These are phyloP conservation scores for Onchidella celtica DNA, from an alignment of 2,888 invertebrate genomes.

Conservation along the genomic window DNA sequence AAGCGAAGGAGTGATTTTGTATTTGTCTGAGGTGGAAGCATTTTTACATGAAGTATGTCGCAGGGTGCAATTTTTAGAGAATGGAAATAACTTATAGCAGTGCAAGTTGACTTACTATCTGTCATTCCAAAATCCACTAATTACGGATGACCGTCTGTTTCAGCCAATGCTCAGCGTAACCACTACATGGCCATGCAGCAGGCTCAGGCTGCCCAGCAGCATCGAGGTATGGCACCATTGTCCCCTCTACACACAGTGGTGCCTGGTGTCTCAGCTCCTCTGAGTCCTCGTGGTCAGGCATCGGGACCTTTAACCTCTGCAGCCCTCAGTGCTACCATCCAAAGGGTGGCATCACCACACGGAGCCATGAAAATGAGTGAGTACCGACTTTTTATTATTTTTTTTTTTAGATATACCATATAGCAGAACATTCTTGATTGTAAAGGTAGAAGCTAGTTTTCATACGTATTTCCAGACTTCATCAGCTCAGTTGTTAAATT, in stretches of 20 bases:
- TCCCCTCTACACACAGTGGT: neutral
- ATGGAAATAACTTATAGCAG: too few species aligned
- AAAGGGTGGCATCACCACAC: conserved; percentile 49
- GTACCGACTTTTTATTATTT: neutral
- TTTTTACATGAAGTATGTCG: too few species aligned
- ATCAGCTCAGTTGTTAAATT: too few species aligned
- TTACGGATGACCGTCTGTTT: too few species aligned
- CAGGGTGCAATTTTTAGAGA: too few species aligned
- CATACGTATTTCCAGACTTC: too few species aligned
- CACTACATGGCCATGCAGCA: conserved; percentile 27
- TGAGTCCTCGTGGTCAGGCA: conserved; percentile 36
- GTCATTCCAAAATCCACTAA: too few species aligned
- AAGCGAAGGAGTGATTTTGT: too few species aligned
- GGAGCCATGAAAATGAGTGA: conserved; percentile 43
- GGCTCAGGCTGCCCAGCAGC: conserved; percentile 25
- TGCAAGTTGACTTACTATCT: too few species aligned
- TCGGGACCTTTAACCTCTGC: conserved; percentile 63
- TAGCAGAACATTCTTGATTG: too few species aligned
- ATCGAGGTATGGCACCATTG: neutral
- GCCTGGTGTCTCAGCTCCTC: conserved; percentile 5
- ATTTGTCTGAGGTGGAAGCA: too few species aligned
- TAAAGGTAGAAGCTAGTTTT: too few species aligned
- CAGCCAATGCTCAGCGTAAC: conserved; percentile 20
- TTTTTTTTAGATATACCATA: neutral
- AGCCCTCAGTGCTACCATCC: conserved; percentile 48